Evolutionary conservation across 2,113 vertebrate genomes (phyloP), one percentile per base, ranked within the genome.

Genomic region (Megaleporinus macrocephalus): DNA sequence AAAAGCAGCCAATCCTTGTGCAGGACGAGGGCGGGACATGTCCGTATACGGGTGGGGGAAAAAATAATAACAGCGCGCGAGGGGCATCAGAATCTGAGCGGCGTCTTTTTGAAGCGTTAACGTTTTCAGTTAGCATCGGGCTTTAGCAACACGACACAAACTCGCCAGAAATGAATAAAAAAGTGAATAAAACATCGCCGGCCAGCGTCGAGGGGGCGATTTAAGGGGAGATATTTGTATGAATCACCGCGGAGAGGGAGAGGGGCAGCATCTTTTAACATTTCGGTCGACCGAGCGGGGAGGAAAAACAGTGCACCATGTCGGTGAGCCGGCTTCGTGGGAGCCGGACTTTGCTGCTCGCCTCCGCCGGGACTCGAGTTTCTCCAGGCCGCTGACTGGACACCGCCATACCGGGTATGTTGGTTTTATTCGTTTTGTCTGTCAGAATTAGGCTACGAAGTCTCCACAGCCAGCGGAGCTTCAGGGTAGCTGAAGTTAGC

Each of bases 331-430:
- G 89, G 89, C 87, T 90, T 86, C 87, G 93, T 85, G 87, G 84
- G 86, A 87, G 91, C 47, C 90, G 92, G 89, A 89, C 87, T 76
- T 86, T 81, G 51, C 81, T 70, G 71, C 78, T 80, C 83, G 77
- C 79, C 86, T 85, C 80, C 80, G 74, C 89, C 87, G 73, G 90
- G 91, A 92, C 90, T 77, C 90, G 89, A 87, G 90, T 85, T 83
- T 90, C 88, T 29, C 90, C 91, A 84, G 89, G 85, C 87, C 91
- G 92, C 89, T 91, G 91, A 94, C 88, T 70, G 88, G 86, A 88
- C 85, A 73, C 87, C 47, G 80, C 84, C 86, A 61, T 85, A 78
- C 71, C 65, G 88, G 85, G 92, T 93, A 93, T 91, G 86, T 89
- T 80, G 51, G 22, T 15, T 81, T 81, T 65, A 47, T 36, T 77